Evolutionary conservation across 2,888 invertebrate genomes (phyloP), one percentile per base, ranked within the genome.

Genomic region (Eremobia ochroleuca): DNA sequence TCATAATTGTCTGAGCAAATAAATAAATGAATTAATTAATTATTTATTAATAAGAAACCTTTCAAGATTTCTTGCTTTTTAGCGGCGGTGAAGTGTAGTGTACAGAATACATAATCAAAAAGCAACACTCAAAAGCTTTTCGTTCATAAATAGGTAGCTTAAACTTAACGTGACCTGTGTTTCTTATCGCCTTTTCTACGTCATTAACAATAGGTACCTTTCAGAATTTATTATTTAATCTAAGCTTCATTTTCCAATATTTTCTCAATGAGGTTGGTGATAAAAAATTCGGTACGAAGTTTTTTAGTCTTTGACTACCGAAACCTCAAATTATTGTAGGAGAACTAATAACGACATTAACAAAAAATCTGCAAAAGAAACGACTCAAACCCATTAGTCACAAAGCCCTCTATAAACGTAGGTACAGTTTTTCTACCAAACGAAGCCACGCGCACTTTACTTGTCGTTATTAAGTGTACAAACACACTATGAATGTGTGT

Each of bases 141-240:
- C n/a, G n/a, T n/a, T n/a, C n/a, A n/a, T n/a, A n/a, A n/a, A n/a
- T n/a, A n/a, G 80, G 31, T 58, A 31, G 67, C 71, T 71, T 71
- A 58, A 67, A 72, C 28, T 61, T 37, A 43, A 72, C 62, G 81
- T 81, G 66, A 71, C 76, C 62, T 67, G 67, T 37, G 67, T 67
- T 62, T 71, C 55, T 81, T 81, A 81, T 76, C 64, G 59, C 9
- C 18, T 58, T 81, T 67, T 76, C 76, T 68, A 72, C 67, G 76
- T 76, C 67, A 81, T 76, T 76, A 81, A 64, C 64, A 68, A n/a
- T 62, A 28, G 13, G 21, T 37, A 72, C 61, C 55, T 67, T 59
- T 25, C 37, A 34, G 49, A 37, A 67, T 67, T 79, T 49, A 67
- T 46, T 66, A 66, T 31, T 52, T 28, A 28, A 52, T 21, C 25